Evolutionary conservation across 2,113 vertebrate genomes (phyloP), one percentile per base, ranked within the genome.

Genomic region (Eira barbara): DNA sequence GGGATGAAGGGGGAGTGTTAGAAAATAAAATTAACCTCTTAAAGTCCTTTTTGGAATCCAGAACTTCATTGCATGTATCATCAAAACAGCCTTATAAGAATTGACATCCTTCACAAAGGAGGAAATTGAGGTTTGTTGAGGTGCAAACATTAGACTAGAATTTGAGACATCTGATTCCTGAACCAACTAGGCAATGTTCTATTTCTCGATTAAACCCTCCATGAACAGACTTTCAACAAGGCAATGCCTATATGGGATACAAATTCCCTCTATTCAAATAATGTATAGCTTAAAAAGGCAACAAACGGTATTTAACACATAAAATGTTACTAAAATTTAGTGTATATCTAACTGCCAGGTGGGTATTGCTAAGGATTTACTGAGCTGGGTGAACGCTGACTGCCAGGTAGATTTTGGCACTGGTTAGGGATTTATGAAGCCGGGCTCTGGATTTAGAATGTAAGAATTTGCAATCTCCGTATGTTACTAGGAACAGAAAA

Each of bases 11-110:
- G 29, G 42, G 4, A 2, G 21, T 47, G 36, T 57, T 81, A 57
- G 14, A 89, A 94, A 80, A 89, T 47, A 85, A 92, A 96, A 76
- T 85, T n/a, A 96, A 90, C 18, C 21, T 34, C 55, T 86, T 80
- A 42, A 74, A 57, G 86, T 78, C 7, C 18, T 65, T 83, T n/a
- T 12, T 36, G 71, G n/a, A 87, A 31, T 92, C 96, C 87, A 71
- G 49, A 87, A 34, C 13, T 57, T 82, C 42, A 52, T 76, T 45
- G 1, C 25, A n/a, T 79, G 79, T 94, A 10, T 39, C 57, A 89
- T 94, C 80, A 80, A 59, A 85, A 71, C 13, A 63, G 5, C 7
- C 18, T 71, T 47, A 42, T 73, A 8, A 76, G 23, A 82, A 31
- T 11, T 55, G 23, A 12, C 13, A 27, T n/a, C 29, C 95, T 82